Evolutionary conservation across 2,113 vertebrate genomes (phyloP), one percentile per base, ranked within the genome.

Genomic region (Atlantisia rogersi): DNA sequence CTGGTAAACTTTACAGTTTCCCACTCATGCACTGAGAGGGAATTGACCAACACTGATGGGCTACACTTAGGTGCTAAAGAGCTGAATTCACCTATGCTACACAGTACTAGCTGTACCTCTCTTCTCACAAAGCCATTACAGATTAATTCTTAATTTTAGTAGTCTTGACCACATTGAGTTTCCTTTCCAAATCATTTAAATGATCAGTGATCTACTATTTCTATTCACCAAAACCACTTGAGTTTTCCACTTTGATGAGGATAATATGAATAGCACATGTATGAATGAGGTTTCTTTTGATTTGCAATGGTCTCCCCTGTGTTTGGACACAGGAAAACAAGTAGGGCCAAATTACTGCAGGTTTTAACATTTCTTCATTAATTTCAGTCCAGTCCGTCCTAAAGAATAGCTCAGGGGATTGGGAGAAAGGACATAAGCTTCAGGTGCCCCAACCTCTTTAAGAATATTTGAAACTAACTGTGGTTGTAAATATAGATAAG

Each of bases 81-180:
- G 42, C 15, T 7, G 1, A 82, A 68, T 81, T 77, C 35, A 75
- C 7, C 15, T 21, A 24, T n/a, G 12, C 14, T 88, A 10, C 21
- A 68, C 29, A 59, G 11, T 1, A 15, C 7, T n/a, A 78, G 10
- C 9, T 11, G 1, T 48, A 28, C 1, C 7, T 63, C 4, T 70
- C 37, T 73, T 22, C 32, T 75, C n/a, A 77, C 6, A 83, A 78
- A 82, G 22, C 1, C 15, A 15, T 75, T 88, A 22, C 11, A 55
- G 26, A 44, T 58, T 39, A 50, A 67, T 67, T 75, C 32, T 67
- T 77, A 39, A 37, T 48, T 78, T 90, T 74, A 71, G 11, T 59
- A 73, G 6, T 35, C 31, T 71, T 81, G 21, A 6, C 10, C 20
- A 40, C 11, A 44, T 22, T 73, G 59, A 12, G 9, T 91, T 94